Evolutionary conservation across 2,888 invertebrate species (phyloP).

Genomic region (Agapostemon virescens): DNA sequence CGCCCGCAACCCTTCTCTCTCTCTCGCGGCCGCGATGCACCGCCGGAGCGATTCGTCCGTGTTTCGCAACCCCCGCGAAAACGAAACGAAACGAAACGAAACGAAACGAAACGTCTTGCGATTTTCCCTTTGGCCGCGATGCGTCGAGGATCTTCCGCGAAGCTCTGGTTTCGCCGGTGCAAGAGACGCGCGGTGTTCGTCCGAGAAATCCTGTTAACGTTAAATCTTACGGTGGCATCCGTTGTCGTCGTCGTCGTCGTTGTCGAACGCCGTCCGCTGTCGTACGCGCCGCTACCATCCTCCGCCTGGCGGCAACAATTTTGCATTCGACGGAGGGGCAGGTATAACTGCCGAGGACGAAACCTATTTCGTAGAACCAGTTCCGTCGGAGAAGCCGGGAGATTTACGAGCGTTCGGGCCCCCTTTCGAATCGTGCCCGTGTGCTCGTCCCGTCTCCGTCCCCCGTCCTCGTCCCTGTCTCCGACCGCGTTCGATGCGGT

Average conservation of each 20-base stretch:
- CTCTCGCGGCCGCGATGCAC: not conserved
- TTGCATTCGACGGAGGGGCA: conserved; percentile 74
- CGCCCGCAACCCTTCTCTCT: not conserved
- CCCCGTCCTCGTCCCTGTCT: not conserved
- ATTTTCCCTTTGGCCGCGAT: conserved; percentile 61
- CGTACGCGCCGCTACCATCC: not conserved
- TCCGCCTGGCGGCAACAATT: conserved; percentile 60
- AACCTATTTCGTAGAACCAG: conserved; percentile 79
- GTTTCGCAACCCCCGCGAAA: not conserved
- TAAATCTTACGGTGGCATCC: not conserved
- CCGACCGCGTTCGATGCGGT: conserved; percentile 21
- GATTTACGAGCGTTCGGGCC: conserved; percentile 75
- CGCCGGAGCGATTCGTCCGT: not conserved
- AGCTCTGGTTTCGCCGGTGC: conserved; percentile 64
- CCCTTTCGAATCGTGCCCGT: conserved; percentile 53
- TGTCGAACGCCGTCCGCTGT: not conserved
- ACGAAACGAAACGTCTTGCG: too few relatives aligned
- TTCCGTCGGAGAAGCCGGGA: conserved; percentile 71
- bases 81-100: too few relatives aligned
- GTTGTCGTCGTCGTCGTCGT: too few relatives aligned
- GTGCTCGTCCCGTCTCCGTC: not conserved
- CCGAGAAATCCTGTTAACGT: not conserved
- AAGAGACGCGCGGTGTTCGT: not conserved
- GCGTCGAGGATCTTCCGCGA: conserved; percentile 74
- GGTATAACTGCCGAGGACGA: conserved; percentile 73